Evolutionary conservation across 2,888 invertebrate genomes (phyloP).

Genomic region (Melipona bicolor): DNA sequence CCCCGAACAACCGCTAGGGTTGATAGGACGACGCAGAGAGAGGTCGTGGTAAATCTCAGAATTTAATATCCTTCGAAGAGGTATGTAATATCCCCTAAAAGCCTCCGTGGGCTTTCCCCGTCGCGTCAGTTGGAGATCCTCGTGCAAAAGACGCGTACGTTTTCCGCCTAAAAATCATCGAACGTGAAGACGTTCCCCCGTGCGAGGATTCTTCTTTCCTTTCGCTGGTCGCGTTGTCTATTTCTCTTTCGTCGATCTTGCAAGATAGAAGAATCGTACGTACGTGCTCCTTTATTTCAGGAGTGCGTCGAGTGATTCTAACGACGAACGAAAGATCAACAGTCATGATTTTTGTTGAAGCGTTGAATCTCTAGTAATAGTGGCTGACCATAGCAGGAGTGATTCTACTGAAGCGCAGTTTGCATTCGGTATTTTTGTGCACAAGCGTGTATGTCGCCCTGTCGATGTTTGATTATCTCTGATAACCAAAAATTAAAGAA

Average conservation of each 20-base stretch:
- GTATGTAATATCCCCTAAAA: conserved; percentile 81
- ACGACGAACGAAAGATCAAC: no score
- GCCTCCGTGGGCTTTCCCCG: conserved; percentile 61
- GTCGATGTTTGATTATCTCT: background rate
- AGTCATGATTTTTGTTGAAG: no score
- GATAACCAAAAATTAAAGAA: no score
- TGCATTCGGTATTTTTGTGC: no score
- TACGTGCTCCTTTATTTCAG: background rate
- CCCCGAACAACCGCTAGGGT: conserved; percentile 55
- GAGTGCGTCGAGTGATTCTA: background rate
- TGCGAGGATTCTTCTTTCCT: background rate
- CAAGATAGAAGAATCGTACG: background rate
- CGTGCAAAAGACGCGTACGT: conserved; percentile 22
- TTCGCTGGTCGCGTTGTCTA: background rate
- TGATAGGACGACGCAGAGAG: conserved; percentile 50
- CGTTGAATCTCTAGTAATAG: background rate
- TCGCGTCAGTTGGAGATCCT: conserved; percentile 18
- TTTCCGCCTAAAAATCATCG: conserved; percentile 62
- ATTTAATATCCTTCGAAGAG: conserved; percentile 82
- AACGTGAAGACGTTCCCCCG: background rate
- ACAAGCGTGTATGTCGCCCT: background rate
- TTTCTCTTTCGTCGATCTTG: background rate
- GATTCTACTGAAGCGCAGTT: background rate
- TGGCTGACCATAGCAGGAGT: background rate
- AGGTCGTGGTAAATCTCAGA: conserved; percentile 80